Evolutionary conservation across 2,797 vertebrate genomes (phyloP).

Genomic region (Balearica regulorum): DNA sequence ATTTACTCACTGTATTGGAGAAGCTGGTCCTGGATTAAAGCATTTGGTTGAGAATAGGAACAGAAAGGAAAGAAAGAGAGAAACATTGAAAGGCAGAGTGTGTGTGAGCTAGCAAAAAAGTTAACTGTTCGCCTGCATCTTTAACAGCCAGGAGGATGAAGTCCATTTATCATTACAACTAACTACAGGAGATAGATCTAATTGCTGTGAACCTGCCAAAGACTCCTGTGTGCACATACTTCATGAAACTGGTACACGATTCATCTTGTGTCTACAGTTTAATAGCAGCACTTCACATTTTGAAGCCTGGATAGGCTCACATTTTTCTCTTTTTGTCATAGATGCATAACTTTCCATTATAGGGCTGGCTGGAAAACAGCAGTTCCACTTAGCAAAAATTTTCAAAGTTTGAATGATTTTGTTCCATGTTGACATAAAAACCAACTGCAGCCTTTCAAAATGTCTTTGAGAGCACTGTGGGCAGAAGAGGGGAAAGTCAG

Average conservation of each 20-base stretch:
- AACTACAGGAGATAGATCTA: neutral
- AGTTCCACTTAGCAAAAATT: neutral
- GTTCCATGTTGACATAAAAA: neutral
- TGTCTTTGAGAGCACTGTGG: neutral
- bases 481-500: neutral
- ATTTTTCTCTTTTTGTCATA: conserved; percentile 13
- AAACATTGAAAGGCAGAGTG: neutral
- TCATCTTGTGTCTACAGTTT: neutral
- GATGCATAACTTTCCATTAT: conserved; percentile 2
- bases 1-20: neutral
- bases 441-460: neutral
- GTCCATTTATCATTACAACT: neutral
- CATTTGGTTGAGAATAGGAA: neutral
- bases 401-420: neutral
- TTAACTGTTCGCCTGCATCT: neutral
- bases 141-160: neutral
- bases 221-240: neutral
- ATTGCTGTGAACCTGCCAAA: conserved; percentile 15
- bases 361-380: neutral
- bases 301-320: neutral
- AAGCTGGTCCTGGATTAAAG: neutral
- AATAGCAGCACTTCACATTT: neutral
- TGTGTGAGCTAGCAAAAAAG: neutral
- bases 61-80: neutral
- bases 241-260: neutral